phyloP scores from a whole-genome alignment of 2,113 vertebrate genomes.

The Balaenoptera acutorostrata region DNA sequence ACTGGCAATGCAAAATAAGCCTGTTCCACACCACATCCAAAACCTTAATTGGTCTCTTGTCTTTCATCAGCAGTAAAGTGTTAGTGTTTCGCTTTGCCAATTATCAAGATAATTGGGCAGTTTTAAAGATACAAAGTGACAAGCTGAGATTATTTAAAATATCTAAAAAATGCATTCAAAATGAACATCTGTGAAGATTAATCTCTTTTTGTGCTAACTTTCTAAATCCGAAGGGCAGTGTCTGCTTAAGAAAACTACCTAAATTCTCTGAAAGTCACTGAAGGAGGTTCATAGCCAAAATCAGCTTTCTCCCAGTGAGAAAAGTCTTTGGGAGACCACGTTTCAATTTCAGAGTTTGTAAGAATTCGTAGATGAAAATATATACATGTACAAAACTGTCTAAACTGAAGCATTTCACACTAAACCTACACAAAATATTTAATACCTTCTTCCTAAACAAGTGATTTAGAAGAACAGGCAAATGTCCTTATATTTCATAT shows the following conservation, averaged over 20 bases:
- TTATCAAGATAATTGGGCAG: neutral
- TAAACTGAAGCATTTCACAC: neutral
- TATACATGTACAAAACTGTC: neutral
- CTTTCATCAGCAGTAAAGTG: neutral
- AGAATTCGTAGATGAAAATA: neutral
- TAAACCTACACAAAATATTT: neutral
- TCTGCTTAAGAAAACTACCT: neutral
- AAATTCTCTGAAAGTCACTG: neutral
- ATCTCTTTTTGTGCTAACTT: neutral
- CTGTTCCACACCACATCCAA: neutral
- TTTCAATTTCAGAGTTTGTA: neutral
- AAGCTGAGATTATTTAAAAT: neutral
- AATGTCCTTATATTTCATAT: neutral
- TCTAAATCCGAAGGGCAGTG: neutral
- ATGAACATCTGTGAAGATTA: neutral
- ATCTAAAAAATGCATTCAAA: slow-evolving; percentile 26
- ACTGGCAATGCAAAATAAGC: neutral
- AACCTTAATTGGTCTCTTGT: neutral
- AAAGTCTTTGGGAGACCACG: neutral
- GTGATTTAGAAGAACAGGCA: neutral
- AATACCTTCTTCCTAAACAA: neutral
- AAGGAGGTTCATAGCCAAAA: neutral
- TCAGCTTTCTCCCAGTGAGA: neutral
- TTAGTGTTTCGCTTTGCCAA: neutral
- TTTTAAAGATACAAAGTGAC: slow-evolving; percentile 18